Conservation (phyloP, 1,140 invertebrate species). For the Portunus trituberculatus region DNA sequence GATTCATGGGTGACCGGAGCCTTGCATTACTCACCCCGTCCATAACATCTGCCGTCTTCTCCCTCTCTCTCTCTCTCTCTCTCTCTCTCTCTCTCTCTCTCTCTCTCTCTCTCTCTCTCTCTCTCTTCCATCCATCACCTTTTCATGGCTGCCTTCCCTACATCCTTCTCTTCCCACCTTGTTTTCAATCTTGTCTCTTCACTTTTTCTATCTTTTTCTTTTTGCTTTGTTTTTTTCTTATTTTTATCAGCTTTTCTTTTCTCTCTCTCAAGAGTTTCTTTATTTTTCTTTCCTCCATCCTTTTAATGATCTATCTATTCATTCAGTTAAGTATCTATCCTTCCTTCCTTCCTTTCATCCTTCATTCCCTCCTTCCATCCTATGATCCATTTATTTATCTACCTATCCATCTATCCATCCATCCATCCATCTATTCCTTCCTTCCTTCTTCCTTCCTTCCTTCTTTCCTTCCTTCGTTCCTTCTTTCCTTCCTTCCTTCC, state of each 20-base stretch:
- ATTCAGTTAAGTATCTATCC: too few species aligned
- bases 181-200: background rate
- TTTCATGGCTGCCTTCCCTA: background rate
- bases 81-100: slow-evolving; percentile 55
- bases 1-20: too few species aligned
- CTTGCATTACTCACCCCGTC: too few species aligned
- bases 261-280: background rate
- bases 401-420: background rate
- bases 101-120: slow-evolving; percentile 43
- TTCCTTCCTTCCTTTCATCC: background rate
- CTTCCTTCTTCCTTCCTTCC: background rate
- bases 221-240: too few species aligned
- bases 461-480: too few species aligned
- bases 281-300: background rate
- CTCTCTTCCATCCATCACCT: background rate
- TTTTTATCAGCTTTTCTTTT: background rate
- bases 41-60: background rate
- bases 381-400: background rate
- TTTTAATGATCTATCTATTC: background rate
- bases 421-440: background rate
- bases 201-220: background rate
- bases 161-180: background rate
- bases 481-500: background rate
- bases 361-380: too few species aligned
- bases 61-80: slow-evolving; percentile 33